Percentiles rank a stretch among this genome's conserved stretches.
Evolutionary conservation across 2,797 vertebrate species (phyloP).

Genomic region (Lophotriccus pileatus): DNA sequence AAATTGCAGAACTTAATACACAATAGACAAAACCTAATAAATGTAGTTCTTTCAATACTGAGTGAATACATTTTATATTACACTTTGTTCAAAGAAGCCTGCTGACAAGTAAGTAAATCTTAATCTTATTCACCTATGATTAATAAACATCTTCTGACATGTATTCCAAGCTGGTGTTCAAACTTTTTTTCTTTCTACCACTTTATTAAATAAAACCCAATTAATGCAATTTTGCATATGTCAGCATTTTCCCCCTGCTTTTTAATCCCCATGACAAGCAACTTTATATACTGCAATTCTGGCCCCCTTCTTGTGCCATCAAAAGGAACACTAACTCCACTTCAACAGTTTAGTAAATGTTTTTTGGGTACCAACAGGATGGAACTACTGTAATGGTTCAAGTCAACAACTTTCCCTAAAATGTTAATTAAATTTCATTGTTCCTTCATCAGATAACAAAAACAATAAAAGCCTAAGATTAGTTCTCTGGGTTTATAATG

Average conservation of each 20-base stretch:
- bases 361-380: background rate
- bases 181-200: background rate
- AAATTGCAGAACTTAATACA: background rate
- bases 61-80: background rate
- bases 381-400: background rate
- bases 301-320: background rate
- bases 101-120: background rate
- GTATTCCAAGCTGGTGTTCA: background rate
- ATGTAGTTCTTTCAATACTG: background rate
- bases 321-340: background rate
- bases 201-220: background rate
- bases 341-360: background rate
- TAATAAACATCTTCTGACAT: background rate
- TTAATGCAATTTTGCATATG: background rate
- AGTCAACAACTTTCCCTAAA: background rate
- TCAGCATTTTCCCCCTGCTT: background rate
- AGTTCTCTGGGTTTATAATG: background rate
- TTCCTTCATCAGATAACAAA: background rate
- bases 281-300: background rate
- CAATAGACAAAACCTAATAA: background rate
- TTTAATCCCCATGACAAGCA: background rate
- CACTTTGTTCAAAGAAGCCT: background rate
- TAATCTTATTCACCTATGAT: background rate
- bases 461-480: background rate
- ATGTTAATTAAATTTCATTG: background rate